Evolutionary conservation across 2,113 vertebrate species (phyloP), one percentile per base, ranked within the genome.

Genomic region (Chionodraco myersi): DNA sequence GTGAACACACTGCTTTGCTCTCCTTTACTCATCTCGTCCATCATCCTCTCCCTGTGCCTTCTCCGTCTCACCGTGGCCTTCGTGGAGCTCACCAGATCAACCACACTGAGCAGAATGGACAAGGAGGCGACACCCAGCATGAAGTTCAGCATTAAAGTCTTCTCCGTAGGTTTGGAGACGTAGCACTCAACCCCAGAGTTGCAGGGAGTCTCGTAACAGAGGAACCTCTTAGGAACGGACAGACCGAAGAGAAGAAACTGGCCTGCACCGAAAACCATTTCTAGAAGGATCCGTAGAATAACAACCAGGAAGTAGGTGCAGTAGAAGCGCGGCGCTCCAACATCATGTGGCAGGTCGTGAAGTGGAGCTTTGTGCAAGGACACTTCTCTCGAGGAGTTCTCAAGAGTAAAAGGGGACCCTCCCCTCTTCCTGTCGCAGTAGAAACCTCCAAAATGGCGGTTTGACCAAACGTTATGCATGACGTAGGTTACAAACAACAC

Each of bases 171-270:
- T 21, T 82, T 86, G 56, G 90, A 90, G 79, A 85, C 14, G 68
- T 81, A 92, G 81, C 90, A 92, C 4, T 90, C 78, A 0, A 90
- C 87, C 3, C 90, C 90, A 0, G 83, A 89, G 0, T 76, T 83
- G 83, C 90, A 92, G 21, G 87, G 90, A 5, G 85, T 83, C 51
- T 92, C 86, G n/a, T 81, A 77, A 16, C 90, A 92, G n/a, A 84
- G 79, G 79, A 88, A 84, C 5, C 81, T 83, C 67, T 67, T 81
- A 0, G 90, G 87, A 4, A 92, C 0, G 0, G 74, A 80, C 44
- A 72, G n/a, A 26, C 90, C 87, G 2, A 90, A 89, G 47, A 90
- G 85, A 2, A 72, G 53, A n/a, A 81, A 77, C 81, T 92, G 90
- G 0, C 76, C 65, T 0, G 79, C 72, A 0, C 69, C 49, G 5